Conservation (phyloP, 2,888 invertebrate genomes). For the Choreutis nemorana region DNA sequence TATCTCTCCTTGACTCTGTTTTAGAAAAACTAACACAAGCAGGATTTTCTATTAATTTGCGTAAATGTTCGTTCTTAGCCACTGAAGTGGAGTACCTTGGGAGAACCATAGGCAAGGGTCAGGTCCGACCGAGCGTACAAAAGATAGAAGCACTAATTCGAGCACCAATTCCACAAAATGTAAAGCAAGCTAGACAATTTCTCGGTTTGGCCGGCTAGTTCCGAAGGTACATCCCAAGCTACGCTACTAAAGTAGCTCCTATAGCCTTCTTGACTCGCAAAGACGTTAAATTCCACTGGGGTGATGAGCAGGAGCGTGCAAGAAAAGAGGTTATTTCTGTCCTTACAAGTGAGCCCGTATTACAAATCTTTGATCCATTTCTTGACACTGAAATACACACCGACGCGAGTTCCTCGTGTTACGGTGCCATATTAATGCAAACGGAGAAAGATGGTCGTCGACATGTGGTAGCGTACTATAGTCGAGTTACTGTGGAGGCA, state of each 20-base stretch:
- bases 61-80: too few species aligned
- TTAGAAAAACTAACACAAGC: too few species aligned
- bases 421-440: too few species aligned
- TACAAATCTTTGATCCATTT: constrained; percentile 7
- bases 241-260: not conserved
- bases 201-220: too few species aligned
- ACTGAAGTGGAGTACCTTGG: constrained; percentile 9
- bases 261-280: not conserved
- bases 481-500: constrained; percentile 4
- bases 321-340: not conserved
- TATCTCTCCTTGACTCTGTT: too few species aligned
- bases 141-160: constrained; percentile 2
- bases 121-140: constrained; percentile 1
- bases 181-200: too few species aligned
- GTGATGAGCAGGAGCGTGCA: not conserved
- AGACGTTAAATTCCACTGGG: constrained; percentile 1
- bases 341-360: constrained; percentile 6
- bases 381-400: too few species aligned
- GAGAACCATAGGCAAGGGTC: constrained; percentile 4
- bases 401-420: too few species aligned
- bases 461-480: not conserved
- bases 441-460: constrained; percentile 1
- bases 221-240: too few species aligned
- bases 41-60: too few species aligned
- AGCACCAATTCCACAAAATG: not conserved